Percentiles rank a stretch among this genome's conserved stretches.
phyloP scores from a whole-genome alignment of 2,888 invertebrate species.

The Siphlonurus alternatus region DNA sequence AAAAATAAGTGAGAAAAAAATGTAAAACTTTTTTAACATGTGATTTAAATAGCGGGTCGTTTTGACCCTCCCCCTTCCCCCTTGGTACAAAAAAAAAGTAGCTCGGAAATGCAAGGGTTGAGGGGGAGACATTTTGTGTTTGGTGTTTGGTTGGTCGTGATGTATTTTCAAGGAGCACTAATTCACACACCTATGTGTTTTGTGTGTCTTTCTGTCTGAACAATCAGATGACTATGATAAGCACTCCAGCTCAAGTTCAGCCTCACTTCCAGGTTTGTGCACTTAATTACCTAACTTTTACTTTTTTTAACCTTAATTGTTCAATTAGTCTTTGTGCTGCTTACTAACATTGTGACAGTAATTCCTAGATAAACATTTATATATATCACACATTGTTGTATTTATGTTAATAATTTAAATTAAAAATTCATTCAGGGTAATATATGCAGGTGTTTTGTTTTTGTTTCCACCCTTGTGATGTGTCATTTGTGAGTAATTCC shows the following conservation, averaged over 20 bases:
- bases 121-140: too few species aligned
- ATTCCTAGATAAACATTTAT: background rate
- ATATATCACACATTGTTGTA: background rate
- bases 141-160: too few species aligned
- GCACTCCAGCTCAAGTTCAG: constrained; percentile 50
- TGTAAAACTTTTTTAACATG: too few species aligned
- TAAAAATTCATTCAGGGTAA: too few species aligned
- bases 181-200: background rate
- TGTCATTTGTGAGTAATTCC: too few species aligned
- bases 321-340: background rate
- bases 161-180: background rate
- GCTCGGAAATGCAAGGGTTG: too few species aligned
- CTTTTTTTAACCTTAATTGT: constrained; percentile 10
- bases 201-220: constrained; percentile 6
- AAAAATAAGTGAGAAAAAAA: too few species aligned
- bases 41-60: too few species aligned
- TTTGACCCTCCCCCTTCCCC: too few species aligned
- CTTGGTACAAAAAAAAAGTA: too few species aligned
- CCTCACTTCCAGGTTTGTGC: constrained; percentile 48
- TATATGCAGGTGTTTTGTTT: too few species aligned
- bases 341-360: background rate
- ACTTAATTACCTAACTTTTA: constrained; percentile 9
- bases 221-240: constrained; percentile 45
- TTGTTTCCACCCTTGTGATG: too few species aligned
- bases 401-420: background rate